Percentiles rank a stretch among this genome's conserved stretches.
These are phyloP conservation scores for Drosophila mimica DNA, from an alignment of 2,888 invertebrate species.

Conservation along the genomic window DNA sequence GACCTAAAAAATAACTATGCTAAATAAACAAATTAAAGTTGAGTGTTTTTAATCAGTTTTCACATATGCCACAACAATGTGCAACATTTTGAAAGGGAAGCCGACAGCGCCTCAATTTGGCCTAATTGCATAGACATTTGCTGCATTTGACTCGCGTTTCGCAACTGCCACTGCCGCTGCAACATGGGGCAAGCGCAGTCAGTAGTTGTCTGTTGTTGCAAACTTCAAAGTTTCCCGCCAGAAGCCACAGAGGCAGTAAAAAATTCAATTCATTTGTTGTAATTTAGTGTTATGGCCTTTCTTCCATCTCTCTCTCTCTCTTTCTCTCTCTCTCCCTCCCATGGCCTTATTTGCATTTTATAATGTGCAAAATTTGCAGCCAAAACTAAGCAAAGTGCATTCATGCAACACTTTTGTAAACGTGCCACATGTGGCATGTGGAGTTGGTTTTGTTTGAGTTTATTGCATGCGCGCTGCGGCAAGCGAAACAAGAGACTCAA, in stretches of 20 bases:
- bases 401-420: slow-evolving; percentile 5
- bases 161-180: slow-evolving; percentile 27
- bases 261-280: slow-evolving; percentile 56
- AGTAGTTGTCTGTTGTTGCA: slow-evolving; percentile 5
- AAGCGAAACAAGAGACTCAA: neutral
- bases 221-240: slow-evolving; percentile 38
- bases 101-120: slow-evolving; percentile 42
- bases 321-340: neutral
- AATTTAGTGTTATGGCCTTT: slow-evolving; percentile 61
- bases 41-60: neutral
- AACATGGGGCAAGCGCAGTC: slow-evolving; percentile 7
- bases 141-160: slow-evolving; percentile 21
- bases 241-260: slow-evolving; percentile 28
- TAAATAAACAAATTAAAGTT: neutral
- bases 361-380: slow-evolving; percentile 49
- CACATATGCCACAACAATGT: slow-evolving; percentile 20
- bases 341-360: slow-evolving; percentile 36
- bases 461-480: neutral
- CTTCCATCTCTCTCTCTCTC: neutral
- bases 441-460: neutral
- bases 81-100: slow-evolving; percentile 6
- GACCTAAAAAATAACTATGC: neutral
- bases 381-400: slow-evolving; percentile 37
- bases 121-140: slow-evolving; percentile 54
- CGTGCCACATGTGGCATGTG: slow-evolving; percentile 26